These are phyloP conservation scores for Chinchilla lanigera DNA, from an alignment of 2,113 vertebrate species.

Conservation along the genomic window DNA sequence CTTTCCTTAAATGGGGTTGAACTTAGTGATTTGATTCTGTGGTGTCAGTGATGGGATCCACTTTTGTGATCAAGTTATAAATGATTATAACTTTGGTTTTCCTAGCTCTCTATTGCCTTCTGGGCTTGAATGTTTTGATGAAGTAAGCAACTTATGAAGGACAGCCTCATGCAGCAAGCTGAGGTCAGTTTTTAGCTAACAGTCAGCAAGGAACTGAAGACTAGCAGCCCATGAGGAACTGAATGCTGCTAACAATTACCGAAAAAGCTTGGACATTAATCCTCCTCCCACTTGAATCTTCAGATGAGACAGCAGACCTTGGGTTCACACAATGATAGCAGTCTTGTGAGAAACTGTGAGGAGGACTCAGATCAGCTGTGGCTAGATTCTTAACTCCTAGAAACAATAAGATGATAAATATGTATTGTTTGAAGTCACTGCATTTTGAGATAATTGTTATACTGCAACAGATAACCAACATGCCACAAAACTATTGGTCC, in stretches of 20 bases:
- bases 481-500: neutral
- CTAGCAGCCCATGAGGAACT: neutral
- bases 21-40: conserved; percentile 14
- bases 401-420: neutral
- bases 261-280: neutral
- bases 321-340: neutral
- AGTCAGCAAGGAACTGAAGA: neutral
- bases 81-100: neutral
- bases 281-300: neutral
- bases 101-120: neutral
- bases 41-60: neutral
- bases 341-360: neutral
- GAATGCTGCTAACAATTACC: neutral
- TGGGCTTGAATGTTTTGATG: neutral
- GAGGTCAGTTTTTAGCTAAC: neutral
- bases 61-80: neutral
- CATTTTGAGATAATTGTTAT: neutral
- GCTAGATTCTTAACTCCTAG: neutral
- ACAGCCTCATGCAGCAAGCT: neutral
- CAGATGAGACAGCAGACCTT: neutral
- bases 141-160: neutral
- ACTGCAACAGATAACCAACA: neutral
- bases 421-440: neutral
- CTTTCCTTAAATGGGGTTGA: neutral
- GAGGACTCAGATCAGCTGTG: neutral